Base-by-base conservation (phyloP, 2,888 invertebrate species). In the Nasonovia ribisnigri region DNA sequence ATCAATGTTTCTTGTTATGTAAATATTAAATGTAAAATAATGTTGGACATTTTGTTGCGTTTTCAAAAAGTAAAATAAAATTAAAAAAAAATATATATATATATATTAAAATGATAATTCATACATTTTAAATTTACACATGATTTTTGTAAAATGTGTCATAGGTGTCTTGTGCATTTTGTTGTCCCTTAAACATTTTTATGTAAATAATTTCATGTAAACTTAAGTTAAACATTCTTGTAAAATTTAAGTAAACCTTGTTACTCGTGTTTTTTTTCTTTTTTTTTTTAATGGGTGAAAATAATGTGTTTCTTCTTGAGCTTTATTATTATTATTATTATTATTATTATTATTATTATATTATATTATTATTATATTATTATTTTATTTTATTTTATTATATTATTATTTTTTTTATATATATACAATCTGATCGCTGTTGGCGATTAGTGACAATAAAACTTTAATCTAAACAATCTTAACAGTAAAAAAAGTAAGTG, bases 401-500 rank as follows among this genome's bases (percentile, higher is more conserved):
- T 84, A 67, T 90, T 84, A 54, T 87, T 88, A 43, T 88, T 88
- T 51, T 88, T 67, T 77, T 77, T 92, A 88, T 87, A 87, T 92
- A 92, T 84, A 84, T 46, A 93, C 77, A 89, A 84, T 46, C 93
- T 93, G 89, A 84, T 93, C 93, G 89, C 84, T 93, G n/a, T 36
- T 93, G 57, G 43, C 93, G 93, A 90, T 93, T 89, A 90, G 93
- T 93, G 93, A 93, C 93, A 93, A 93, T 93, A 93, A 92, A 93
- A 84, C 54, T 93, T 89, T 90, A 93, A 93, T 93, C 90, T 93
- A 93, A 93, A 93, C 93, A 93, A 93, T 93, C 93, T 93, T 93
- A 93, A 93, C 93, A 90, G 93, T 93, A 93, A 93, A 93, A 92
- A 90, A 90, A 93, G 93, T 90, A 93, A 93, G 93, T 93, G 93